Evolutionary conservation across 1,140 invertebrate species (phyloP).

Genomic region (Nasonia vitripennis): DNA sequence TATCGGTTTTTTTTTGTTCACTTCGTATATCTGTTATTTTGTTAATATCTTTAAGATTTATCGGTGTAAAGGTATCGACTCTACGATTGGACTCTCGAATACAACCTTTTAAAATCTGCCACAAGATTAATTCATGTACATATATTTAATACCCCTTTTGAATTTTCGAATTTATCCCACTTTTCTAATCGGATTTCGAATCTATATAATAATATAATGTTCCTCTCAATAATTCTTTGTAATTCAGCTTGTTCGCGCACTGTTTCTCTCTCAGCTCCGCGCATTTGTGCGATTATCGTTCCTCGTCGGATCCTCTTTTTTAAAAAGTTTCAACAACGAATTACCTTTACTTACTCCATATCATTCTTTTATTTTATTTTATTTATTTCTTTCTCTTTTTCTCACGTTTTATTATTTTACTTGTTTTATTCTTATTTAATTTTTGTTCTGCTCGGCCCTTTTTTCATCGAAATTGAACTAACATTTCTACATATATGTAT

Average conservation of each 20-base stretch:
- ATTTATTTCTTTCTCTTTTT: background rate
- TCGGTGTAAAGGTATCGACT: constrained; percentile 18
- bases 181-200: constrained; percentile 27
- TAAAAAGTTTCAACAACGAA: constrained; percentile 60
- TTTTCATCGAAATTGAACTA: constrained; percentile 59
- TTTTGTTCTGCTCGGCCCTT: constrained; percentile 44
- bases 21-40: background rate
- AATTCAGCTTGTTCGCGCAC: background rate
- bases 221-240: background rate
- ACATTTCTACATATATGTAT: constrained; percentile 58
- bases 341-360: constrained; percentile 36
- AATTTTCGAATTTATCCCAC: constrained; percentile 26
- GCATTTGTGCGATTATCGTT: constrained; percentile 33
- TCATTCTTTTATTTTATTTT: background rate
- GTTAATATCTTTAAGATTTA: constrained; percentile 29
- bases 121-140: constrained; percentile 22
- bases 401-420: constrained; percentile 1
- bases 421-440: background rate
- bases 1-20: constrained; percentile 14
- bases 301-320: constrained; percentile 30
- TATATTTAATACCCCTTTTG: background rate
- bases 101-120: constrained; percentile 58
- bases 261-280: background rate
- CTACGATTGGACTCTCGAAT: constrained; percentile 58
- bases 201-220: background rate